A percentile compares a stretch with the other conserved stretches of the same genome.
Conservation (phyloP, 2,888 invertebrate genomes). For the Pocota personata region DNA sequence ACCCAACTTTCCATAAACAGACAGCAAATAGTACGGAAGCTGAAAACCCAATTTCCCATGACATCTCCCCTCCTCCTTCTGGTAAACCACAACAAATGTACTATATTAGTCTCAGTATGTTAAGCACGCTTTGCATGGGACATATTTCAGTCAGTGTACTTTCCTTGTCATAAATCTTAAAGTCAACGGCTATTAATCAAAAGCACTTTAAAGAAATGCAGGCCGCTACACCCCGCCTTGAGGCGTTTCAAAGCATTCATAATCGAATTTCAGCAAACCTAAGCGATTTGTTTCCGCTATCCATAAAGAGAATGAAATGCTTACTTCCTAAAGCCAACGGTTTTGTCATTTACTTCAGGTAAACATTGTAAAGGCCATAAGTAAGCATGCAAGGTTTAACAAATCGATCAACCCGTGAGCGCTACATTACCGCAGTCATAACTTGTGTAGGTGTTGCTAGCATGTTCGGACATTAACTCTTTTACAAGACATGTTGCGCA, state of each 20-base stretch:
- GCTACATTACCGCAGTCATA: slow-evolving; percentile 35
- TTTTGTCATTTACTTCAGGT: slow-evolving; percentile 48
- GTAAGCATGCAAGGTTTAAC: slow-evolving; percentile 22
- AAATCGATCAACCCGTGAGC: slow-evolving; percentile 48
- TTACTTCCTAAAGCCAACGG: slow-evolving; percentile 31
- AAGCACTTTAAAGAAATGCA: slow-evolving; percentile 4
- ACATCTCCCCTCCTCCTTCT: not conserved
- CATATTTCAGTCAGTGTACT: not conserved
- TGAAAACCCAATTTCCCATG: not conserved
- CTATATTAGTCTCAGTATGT: not conserved
- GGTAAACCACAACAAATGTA: not conserved
- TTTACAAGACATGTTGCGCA: not conserved
- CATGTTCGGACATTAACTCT: slow-evolving; percentile 21
- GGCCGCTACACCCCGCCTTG: not conserved
- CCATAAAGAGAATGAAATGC: not conserved
- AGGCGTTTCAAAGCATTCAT: slow-evolving; percentile 3
- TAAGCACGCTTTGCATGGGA: not conserved
- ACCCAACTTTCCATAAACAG: too few relatives aligned
- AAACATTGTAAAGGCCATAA: slow-evolving; percentile 45
- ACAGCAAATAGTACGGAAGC: too few relatives aligned
- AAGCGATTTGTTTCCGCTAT: slow-evolving; percentile 36
- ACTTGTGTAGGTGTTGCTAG: slow-evolving; percentile 59
- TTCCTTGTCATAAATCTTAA: slow-evolving; percentile 1
- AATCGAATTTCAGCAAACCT: slow-evolving; percentile 39
- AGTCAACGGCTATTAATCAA: slow-evolving; percentile 22